A percentile compares a stretch with the other conserved stretches of the same genome.
Conservation (phyloP, 2,113 vertebrate species). For the Petrocephalus zakoni region DNA sequence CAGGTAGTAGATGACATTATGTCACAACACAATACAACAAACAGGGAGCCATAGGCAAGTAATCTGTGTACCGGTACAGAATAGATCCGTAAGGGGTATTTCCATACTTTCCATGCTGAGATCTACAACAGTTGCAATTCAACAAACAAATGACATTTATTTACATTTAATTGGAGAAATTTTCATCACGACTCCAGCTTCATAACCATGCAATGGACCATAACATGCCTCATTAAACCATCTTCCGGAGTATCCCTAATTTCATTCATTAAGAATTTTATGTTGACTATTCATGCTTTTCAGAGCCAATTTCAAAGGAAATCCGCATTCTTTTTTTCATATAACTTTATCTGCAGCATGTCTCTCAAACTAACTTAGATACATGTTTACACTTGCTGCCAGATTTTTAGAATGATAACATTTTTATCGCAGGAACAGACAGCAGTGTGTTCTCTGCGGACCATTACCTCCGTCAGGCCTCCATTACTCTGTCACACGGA, state of each 20-base stretch:
- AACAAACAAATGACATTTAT: not conserved
- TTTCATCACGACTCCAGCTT: not conserved
- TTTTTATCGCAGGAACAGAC: conserved; percentile 32
- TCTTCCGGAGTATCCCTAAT: not conserved
- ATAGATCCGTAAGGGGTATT: not conserved
- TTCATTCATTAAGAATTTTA: not conserved
- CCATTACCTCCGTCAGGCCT: conserved; percentile 2
- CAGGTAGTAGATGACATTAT: not conserved
- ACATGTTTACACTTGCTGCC: not conserved
- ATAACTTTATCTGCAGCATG: not conserved
- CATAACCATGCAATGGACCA: not conserved
- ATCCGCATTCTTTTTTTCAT: not conserved
- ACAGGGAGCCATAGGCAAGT: not conserved
- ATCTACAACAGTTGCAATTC: not conserved
- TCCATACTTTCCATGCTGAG: not conserved
- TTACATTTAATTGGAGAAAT: not conserved
- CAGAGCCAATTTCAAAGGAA: not conserved
- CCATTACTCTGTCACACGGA: conserved; percentile 23
- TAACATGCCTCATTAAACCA: not conserved
- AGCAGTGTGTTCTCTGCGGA: conserved; percentile 31
- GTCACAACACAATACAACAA: not conserved
- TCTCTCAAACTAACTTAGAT: too few species aligned
- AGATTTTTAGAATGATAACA: not conserved
- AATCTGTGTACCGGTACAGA: not conserved
- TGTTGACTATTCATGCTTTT: not conserved